phyloP scores from a whole-genome alignment of 1,140 invertebrate genomes.

The Zaprionus africanus region DNA sequence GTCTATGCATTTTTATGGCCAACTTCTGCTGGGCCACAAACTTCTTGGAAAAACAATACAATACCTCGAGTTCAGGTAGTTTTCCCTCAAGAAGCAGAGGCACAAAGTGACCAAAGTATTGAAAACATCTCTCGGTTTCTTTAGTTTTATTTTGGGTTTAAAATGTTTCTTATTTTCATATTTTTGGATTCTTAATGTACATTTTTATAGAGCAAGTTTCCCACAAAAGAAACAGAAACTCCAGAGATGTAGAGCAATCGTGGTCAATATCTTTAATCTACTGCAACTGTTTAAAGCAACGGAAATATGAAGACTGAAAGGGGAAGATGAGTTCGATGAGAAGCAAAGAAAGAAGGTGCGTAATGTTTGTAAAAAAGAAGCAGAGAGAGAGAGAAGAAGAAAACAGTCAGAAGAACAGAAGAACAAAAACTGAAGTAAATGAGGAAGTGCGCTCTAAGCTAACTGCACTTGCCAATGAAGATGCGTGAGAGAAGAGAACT shows the following conservation, averaged over 20 bases:
- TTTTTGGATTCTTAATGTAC: not conserved
- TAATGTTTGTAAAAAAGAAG: not conserved
- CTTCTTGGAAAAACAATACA: not conserved
- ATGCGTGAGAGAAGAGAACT: not conserved
- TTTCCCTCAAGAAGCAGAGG: not conserved
- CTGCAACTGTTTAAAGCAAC: slow-evolving; percentile 4
- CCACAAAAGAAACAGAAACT: slow-evolving; percentile 2
- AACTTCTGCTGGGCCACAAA: not conserved
- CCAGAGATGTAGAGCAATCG: not conserved
- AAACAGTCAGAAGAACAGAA: not conserved
- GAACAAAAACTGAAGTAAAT: not conserved
- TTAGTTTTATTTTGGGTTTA: too few species aligned
- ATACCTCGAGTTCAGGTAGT: not conserved
- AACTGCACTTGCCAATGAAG: not conserved
- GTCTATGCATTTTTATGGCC: not conserved
- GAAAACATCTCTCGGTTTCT: too few species aligned
- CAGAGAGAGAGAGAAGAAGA: not conserved
- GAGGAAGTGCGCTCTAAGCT: not conserved
- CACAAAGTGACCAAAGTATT: too few species aligned
- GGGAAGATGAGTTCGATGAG: not conserved
- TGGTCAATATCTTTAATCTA: not conserved
- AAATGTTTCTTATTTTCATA: too few species aligned
- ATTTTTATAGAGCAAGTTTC: not conserved
- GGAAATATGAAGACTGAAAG: slow-evolving; percentile 6
- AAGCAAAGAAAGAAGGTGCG: not conserved